Conservation (phyloP, 2,113 vertebrate species). For the Tretioscincus oriximinensis region DNA sequence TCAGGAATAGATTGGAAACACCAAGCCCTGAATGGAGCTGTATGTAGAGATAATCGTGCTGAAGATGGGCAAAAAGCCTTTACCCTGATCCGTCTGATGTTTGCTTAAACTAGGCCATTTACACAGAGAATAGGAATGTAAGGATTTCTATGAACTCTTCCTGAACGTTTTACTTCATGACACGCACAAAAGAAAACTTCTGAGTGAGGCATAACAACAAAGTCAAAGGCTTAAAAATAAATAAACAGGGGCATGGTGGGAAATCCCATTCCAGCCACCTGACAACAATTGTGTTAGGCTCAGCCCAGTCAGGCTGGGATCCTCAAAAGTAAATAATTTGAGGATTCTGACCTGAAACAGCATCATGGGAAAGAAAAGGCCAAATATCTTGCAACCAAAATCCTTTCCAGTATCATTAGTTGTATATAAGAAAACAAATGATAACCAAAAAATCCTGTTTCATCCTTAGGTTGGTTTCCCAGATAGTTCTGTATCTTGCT, state of each 20-base stretch:
- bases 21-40: conserved; percentile 64
- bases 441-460: too few species aligned
- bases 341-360: conserved; percentile 1
- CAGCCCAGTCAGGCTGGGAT: background rate
- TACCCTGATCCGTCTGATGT: conserved; percentile 33
- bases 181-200: conserved; percentile 52
- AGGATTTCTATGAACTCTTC: conserved; percentile 73
- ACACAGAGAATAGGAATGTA: conserved; percentile 66
- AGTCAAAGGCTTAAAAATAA: conserved; percentile 23
- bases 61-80: conserved; percentile 48
- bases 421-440: background rate
- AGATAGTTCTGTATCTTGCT: too few species aligned
- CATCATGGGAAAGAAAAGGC: background rate
- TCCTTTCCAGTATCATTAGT: too few species aligned
- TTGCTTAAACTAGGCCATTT: conserved; percentile 54
- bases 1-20: conserved; percentile 75
- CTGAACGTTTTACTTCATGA: conserved; percentile 59
- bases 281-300: conserved; percentile 1
- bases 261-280: conserved; percentile 4
- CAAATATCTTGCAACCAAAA: background rate
- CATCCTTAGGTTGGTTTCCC: too few species aligned
- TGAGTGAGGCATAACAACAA: conserved; percentile 22
- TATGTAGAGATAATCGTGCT: conserved; percentile 42
- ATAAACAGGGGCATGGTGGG: background rate
- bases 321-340: background rate